Evolutionary conservation across 2,113 vertebrate genomes (phyloP), one percentile per base, ranked within the genome.

Genomic region (Pachypanchax playfairii): DNA sequence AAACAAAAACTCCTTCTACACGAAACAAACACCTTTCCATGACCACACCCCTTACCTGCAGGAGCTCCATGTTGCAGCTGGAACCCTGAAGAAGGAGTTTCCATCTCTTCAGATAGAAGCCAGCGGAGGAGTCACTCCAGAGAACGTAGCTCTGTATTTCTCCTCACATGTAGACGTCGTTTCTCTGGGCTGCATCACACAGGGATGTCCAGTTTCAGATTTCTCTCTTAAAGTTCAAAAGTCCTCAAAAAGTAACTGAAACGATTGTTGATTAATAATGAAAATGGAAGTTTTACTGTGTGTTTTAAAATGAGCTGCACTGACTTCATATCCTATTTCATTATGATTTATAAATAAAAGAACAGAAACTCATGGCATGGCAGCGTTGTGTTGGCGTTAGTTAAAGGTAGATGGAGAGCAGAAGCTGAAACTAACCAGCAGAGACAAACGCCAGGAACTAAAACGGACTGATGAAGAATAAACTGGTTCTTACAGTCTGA

Each of bases 151-250:
- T 0, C 46, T 58, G 33, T 94, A 91, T 76, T 91, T 93, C 1
- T 92, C 91, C 4, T 83, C 92, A 3, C 69, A 89, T 14, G 65
- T 95, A 1, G 92, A 94, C 5, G 51, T 94, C 46, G 80, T 96
- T 72, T 95, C 94, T 0, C 57, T 95, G 56, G 94, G 94, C 39
- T 92, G 92, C 79, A 89, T 96, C 41, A 95, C 94, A 3, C 94
- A 95, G 59, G 92, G 92, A 0, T 92, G 91, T 39, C 91, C 86
- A 0, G 88, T 90, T 5, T 88, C 94, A 0, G 94, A 95, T 71
- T 95, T 96, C 61, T 95, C 94, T 2, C 91, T 96, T 20, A 95
- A 94, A 79, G 79, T 94, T 29, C 55, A 60, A 31, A 65, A 60
- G 29, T 59, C 25, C 31, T 20, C 11, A 13, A 24, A 51, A 28